Evolutionary conservation across 2,888 invertebrate species (phyloP).

Genomic region (Nineta flava): DNA sequence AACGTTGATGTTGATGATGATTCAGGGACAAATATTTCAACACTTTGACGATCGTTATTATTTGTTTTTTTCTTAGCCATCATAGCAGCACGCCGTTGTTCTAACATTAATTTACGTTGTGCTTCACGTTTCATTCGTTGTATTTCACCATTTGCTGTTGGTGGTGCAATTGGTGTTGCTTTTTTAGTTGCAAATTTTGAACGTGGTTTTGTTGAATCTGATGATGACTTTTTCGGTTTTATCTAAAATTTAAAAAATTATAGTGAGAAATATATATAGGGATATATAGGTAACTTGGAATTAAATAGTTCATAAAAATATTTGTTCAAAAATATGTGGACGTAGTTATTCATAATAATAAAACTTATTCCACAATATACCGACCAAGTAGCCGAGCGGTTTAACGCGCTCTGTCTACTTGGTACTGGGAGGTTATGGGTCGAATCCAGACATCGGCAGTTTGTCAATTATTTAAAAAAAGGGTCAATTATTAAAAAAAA

Average conservation of each 20-base stretch:
- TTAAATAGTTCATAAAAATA: too few relatives aligned
- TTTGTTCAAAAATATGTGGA: too few relatives aligned
- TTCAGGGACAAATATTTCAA: constrained; percentile 29
- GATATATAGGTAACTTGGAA: too few relatives aligned
- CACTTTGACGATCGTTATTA: constrained; percentile 19
- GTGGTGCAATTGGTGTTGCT: constrained; percentile 14
- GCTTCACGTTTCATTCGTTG: constrained; percentile 40
- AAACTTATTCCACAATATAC: too few relatives aligned
- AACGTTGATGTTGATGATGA: constrained; percentile 8
- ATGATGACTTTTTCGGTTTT: constrained; percentile 4
- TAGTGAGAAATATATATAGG: not conserved
- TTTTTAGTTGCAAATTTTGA: constrained; percentile 1
- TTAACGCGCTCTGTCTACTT: too few relatives aligned
- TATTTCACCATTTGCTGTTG: constrained; percentile 33
- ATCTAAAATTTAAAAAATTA: not conserved
- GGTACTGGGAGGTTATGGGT: too few relatives aligned
- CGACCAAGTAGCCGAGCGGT: too few relatives aligned
- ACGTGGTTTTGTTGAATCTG: not conserved
- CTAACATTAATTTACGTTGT: constrained; percentile 65
- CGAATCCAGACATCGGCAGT: too few relatives aligned
- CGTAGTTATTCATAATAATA: too few relatives aligned
- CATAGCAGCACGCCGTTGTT: constrained; percentile 51
- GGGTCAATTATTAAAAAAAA: too few relatives aligned
- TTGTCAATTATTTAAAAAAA: too few relatives aligned
- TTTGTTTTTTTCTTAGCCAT: constrained; percentile 17